phyloP scores from a whole-genome alignment of 1,140 invertebrate genomes.

The Drosophila hydei region DNA sequence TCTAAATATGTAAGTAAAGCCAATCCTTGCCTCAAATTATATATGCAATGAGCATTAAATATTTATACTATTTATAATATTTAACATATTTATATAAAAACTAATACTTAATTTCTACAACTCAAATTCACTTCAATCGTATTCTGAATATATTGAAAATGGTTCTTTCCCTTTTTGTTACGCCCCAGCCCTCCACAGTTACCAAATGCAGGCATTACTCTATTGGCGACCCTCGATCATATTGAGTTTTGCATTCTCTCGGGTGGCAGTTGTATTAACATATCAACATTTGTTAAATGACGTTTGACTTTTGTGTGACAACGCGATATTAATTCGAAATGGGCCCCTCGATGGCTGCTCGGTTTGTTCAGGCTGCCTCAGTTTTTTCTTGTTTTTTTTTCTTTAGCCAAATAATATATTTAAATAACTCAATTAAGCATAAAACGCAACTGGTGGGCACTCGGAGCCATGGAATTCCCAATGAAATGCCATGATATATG shows the following conservation, averaged over 20 bases:
- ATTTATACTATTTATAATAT: too few relatives aligned
- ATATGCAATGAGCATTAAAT: too few relatives aligned
- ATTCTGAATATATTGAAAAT: too few relatives aligned
- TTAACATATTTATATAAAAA: too few relatives aligned
- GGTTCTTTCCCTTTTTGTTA: too few relatives aligned
- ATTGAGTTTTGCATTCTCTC: slow-evolving; percentile 59
- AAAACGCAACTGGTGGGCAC: slow-evolving; percentile 74
- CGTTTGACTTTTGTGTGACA: slow-evolving; percentile 81
- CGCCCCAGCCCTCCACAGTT: too few relatives aligned
- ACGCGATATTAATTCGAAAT: slow-evolving; percentile 76
- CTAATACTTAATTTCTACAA: too few relatives aligned
- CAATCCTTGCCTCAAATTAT: too few relatives aligned
- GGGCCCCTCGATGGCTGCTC: slow-evolving; percentile 19
- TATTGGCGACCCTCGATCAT: slow-evolving; percentile 13
- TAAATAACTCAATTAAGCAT: slow-evolving; percentile 82
- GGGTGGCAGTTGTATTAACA: slow-evolving; percentile 68
- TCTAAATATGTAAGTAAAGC: too few relatives aligned
- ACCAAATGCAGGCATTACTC: not conserved
- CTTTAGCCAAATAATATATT: slow-evolving; percentile 78
- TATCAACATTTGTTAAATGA: slow-evolving; percentile 83
- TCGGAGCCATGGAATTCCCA: slow-evolving; percentile 73
- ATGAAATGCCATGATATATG: slow-evolving; percentile 81
- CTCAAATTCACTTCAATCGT: too few relatives aligned
- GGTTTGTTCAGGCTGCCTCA: slow-evolving; percentile 24
- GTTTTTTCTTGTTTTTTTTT: slow-evolving; percentile 45